These are phyloP conservation scores for Channa argus DNA, from an alignment of 2,113 vertebrate genomes.

Conservation along the genomic window DNA sequence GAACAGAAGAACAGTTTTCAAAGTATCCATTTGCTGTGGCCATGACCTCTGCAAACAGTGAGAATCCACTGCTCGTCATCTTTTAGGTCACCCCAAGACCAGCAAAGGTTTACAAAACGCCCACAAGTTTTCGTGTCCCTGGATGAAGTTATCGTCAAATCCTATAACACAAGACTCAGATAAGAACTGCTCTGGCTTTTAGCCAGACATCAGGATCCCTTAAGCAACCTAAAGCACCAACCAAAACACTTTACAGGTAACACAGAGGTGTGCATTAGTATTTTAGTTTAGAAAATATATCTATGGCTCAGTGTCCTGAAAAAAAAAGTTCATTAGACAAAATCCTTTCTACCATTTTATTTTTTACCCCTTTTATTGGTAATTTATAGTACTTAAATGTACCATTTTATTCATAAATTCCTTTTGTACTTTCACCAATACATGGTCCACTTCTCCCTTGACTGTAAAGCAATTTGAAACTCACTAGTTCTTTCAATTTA, in stretches of 20 bases:
- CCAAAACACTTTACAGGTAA: background rate
- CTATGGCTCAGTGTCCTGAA: too few species aligned
- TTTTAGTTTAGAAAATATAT: too few species aligned
- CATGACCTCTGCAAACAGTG: background rate
- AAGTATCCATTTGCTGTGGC: background rate
- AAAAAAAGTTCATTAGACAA: too few species aligned
- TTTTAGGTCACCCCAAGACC: background rate
- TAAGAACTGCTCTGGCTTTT: slow-evolving; percentile 20
- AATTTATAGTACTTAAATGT: too few species aligned
- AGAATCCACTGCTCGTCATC: background rate
- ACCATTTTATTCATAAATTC: too few species aligned
- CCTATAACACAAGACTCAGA: slow-evolving; percentile 12
- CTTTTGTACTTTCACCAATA: too few species aligned
- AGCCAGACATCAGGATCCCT: slow-evolving; percentile 26
- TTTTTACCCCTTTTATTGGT: too few species aligned
- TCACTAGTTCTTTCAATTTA: too few species aligned
- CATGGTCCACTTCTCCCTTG: too few species aligned
- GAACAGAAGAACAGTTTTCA: background rate
- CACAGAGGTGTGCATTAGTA: background rate
- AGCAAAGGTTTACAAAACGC: slow-evolving; percentile 8
- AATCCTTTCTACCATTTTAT: too few species aligned
- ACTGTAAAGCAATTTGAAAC: too few species aligned
- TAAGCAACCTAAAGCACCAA: slow-evolving; percentile 4
- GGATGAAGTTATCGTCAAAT: slow-evolving; percentile 4
- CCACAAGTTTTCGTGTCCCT: background rate